Evolutionary conservation across 2,113 vertebrate species (phyloP), one percentile per base, ranked within the genome.

Genomic region (Vulpes vulpes): DNA sequence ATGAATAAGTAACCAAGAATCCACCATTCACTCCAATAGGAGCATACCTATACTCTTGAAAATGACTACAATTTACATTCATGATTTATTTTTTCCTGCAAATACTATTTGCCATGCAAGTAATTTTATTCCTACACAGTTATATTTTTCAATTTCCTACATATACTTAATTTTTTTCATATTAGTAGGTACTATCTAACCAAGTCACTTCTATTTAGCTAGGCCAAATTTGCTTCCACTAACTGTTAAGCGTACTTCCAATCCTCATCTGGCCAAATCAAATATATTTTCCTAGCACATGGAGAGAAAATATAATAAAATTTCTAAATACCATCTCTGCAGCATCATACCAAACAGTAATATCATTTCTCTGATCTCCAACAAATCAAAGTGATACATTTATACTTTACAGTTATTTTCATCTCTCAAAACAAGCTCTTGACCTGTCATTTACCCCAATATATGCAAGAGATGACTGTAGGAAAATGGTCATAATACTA

Each of bases 101-200:
- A 93, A 95, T 71, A 88, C 35, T 91, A 95, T 97, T 88, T 98
- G n/a, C 94, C 62, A 79, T 94, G 59, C 55, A 98, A 98, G 55
- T 81, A 95, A 97, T 97, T 97, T 86, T 73, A 97, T 94, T 89
- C 19, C 94, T 59, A 95, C n/a, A 80, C 15, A 92, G 73, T 73
- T 92, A 80, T 8, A 87, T 79, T 97, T 96, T 96, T 96, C 94
- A 93, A 93, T 97, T 97, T 62, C 59, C 87, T 71, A 90, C 59
- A 67, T 62, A 96, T 59, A 79, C 57, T 86, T 95, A 92, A 32
- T 85, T 91, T 95, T 95, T 83, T 91, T 91, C 84, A 35, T 85
- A 94, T 86, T 95, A 96, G 38, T 90, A 90, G 83, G 3, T 69
- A 79, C 59, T 80, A n/a, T 67, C 92, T 93, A 88, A 96, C 62